A percentile compares a stretch with the other conserved stretches of the same genome.
Evolutionary conservation across 1,140 invertebrate species (phyloP).

Genomic region (Ceratosolen solmsi): DNA sequence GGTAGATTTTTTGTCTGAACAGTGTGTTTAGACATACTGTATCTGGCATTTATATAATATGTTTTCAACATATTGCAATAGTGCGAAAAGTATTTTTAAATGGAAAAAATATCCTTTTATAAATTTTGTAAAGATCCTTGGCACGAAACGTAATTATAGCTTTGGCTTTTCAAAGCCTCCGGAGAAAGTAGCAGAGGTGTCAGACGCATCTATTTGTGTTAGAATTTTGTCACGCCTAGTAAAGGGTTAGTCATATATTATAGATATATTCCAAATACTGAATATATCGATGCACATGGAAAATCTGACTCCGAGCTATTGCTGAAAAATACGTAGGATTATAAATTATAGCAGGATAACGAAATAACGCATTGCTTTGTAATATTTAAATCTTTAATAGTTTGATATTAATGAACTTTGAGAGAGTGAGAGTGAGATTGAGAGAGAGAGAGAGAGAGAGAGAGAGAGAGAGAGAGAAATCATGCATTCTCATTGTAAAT

Average conservation of each 20-base stretch:
- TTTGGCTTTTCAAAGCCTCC: neutral
- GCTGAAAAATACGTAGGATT: conserved; percentile 3
- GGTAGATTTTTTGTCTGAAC: no score
- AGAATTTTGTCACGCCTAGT: conserved; percentile 48
- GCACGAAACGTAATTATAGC: conserved; percentile 30
- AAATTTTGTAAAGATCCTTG: conserved; percentile 11
- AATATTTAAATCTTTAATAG: neutral
- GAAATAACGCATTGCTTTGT: neutral
- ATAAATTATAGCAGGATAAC: neutral
- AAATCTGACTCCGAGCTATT: conserved; percentile 12
- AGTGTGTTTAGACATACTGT: neutral
- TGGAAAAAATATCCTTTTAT: conserved; percentile 6
- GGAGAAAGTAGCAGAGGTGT: conserved; percentile 35
- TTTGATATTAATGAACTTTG: neutral
- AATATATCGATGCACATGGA: neutral
- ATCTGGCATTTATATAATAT: neutral
- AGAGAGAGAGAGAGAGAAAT: neutral
- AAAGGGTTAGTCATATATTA: conserved; percentile 45
- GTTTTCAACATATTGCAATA: neutral
- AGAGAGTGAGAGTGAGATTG: no score
- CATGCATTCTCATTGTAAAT: neutral
- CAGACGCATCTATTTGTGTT: conserved; percentile 29
- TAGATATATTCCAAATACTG: neutral
- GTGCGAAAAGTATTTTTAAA: neutral
- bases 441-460: no score